A percentile compares a stretch with the other conserved stretches of the same genome.
Conservation (phyloP, 2,113 vertebrate species). For the Budorcas taxicolor region DNA sequence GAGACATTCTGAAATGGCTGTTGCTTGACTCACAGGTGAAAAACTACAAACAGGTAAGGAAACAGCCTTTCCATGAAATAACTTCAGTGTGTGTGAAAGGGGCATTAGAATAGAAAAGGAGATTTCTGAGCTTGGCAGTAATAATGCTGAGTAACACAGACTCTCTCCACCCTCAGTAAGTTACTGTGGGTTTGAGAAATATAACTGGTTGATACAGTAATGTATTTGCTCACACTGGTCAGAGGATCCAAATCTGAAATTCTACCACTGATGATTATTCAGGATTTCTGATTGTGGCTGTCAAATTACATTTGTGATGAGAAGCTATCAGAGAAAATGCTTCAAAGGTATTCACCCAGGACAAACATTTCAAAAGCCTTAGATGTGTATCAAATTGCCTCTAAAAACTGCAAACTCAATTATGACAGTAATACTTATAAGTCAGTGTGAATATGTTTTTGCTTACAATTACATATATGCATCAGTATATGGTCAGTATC, state of each 20-base stretch:
- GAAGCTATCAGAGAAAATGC: neutral
- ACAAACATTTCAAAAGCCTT: neutral
- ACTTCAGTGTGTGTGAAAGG: rapidly evolving
- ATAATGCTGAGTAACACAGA: rapidly evolving
- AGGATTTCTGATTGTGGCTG: neutral
- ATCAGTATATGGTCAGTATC: neutral
- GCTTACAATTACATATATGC: neutral
- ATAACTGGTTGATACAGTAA: neutral
- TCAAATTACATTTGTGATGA: neutral
- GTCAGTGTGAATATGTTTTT: neutral
- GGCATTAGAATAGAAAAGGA: rapidly evolving
- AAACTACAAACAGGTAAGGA: conserved; percentile 39
- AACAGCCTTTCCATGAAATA: neutral
- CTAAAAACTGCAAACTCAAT: neutral
- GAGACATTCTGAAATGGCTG: neutral
- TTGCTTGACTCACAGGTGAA: neutral
- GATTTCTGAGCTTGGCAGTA: neutral
- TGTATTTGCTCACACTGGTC: neutral
- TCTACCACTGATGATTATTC: neutral
- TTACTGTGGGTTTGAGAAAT: neutral
- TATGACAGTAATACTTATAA: neutral
- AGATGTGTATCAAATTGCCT: neutral
- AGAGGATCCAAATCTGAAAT: neutral
- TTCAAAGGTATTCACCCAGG: neutral
- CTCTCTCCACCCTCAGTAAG: neutral